Evolutionary conservation across 2,888 invertebrate genomes (phyloP).

Genomic region (Macaria notata): DNA sequence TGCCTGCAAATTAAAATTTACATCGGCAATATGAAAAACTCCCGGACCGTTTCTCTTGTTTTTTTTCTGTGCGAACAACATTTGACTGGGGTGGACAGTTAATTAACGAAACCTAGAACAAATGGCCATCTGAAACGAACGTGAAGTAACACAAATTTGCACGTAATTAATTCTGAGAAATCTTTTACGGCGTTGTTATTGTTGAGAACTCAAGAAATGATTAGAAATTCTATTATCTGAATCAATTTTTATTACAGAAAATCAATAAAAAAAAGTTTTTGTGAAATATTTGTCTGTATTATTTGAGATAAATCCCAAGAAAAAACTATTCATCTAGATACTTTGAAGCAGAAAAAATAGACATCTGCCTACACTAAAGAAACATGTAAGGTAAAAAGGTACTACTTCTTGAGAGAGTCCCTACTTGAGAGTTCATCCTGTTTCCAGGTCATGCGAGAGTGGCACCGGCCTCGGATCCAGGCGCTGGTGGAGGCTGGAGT

Average conservation of each 20-base stretch:
- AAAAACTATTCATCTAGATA: too few species aligned
- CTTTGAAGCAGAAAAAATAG: too few species aligned
- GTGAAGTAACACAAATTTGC: constrained; percentile 45
- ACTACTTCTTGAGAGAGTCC: too few species aligned
- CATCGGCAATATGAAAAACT: constrained; percentile 79
- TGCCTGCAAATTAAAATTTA: constrained; percentile 80
- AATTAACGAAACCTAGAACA: constrained; percentile 74
- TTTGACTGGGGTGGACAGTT: constrained; percentile 74
- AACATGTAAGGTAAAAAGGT: too few species aligned
- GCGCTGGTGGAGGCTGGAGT: constrained; percentile 91
- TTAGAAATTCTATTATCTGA: too few species aligned
- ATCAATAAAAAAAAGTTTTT: too few species aligned
- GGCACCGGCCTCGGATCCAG: constrained; percentile 92
- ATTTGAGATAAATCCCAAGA: too few species aligned
- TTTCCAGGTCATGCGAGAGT: constrained; percentile 85
- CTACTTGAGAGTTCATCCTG: too few species aligned
- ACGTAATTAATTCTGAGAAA: constrained; percentile 39
- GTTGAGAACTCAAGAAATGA: neutral
- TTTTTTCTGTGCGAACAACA: constrained; percentile 61
- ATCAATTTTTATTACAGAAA: too few species aligned
- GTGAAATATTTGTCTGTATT: too few species aligned
- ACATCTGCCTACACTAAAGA: too few species aligned
- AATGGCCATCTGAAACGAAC: constrained; percentile 60
- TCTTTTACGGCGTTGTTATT: constrained; percentile 7
- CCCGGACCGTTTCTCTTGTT: constrained; percentile 67